Evolutionary conservation across 37 sponge, comb jelly and placozoan species (phyloP).

Genomic region (Tethya wilhelma): DNA sequence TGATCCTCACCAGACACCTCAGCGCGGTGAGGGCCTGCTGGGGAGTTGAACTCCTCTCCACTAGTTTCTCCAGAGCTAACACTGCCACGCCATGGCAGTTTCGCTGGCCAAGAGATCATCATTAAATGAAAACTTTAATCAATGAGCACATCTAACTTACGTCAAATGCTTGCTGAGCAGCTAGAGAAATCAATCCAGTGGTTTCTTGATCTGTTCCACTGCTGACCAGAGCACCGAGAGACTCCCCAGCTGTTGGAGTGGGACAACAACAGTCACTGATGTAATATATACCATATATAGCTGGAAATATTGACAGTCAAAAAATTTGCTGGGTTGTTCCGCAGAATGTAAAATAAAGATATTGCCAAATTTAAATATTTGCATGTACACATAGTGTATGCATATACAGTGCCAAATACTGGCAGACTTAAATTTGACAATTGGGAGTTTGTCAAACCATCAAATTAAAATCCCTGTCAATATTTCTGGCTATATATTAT

Average conservation of each 20-base stretch:
- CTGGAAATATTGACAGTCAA: too few species aligned
- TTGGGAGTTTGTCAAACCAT: too few species aligned
- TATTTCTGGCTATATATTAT: slow-evolving; percentile 1
- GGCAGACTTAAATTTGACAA: too few species aligned
- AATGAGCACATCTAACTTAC: slow-evolving; percentile 15
- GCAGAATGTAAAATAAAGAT: too few species aligned
- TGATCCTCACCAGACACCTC: slow-evolving; percentile 81
- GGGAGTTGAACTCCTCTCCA: slow-evolving; percentile 16
- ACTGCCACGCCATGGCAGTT: slow-evolving; percentile 64
- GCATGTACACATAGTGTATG: too few species aligned
- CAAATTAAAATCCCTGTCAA: too few species aligned
- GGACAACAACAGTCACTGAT: neutral
- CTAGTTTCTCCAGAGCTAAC: slow-evolving; percentile 72
- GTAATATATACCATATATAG: neutral
- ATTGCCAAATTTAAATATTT: neutral
- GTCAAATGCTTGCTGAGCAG: slow-evolving; percentile 94
- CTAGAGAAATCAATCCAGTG: slow-evolving; percentile 76
- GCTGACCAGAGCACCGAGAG: slow-evolving; percentile 25
- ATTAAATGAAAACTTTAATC: too few species aligned
- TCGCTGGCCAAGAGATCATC: too few species aligned
- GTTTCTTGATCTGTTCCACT: slow-evolving; percentile 32
- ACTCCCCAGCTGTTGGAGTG: slow-evolving; percentile 49
- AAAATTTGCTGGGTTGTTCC: too few species aligned
- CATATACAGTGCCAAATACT: too few species aligned
- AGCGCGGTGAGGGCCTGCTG: slow-evolving; percentile 77